Evolutionary conservation across 2,888 invertebrate genomes (phyloP).

Genomic region (Sclerodermus sp.): DNA sequence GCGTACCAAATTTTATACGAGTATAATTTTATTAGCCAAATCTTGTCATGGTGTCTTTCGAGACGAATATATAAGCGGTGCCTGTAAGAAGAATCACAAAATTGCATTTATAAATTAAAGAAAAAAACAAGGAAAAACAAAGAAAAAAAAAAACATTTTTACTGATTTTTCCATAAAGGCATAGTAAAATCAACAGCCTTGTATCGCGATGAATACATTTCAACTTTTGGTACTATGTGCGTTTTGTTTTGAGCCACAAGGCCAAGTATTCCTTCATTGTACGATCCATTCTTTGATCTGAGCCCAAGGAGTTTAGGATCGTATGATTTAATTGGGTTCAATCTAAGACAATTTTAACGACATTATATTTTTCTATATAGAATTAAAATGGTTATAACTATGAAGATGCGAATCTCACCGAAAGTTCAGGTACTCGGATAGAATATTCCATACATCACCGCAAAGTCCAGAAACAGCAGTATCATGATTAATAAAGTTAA

Average conservation of each 20-base stretch:
- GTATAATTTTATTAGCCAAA: slow-evolving; percentile 34
- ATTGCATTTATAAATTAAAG: background rate
- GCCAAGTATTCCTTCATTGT: slow-evolving; percentile 17
- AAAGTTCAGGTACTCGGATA: slow-evolving; percentile 28
- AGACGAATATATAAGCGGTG: slow-evolving; percentile 11
- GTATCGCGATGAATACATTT: slow-evolving; percentile 4
- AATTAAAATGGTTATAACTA: slow-evolving; percentile 2
- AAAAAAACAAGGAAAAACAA: background rate
- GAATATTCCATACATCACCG: slow-evolving; percentile 27
- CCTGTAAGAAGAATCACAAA: slow-evolving; percentile 13
- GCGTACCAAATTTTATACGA: slow-evolving; percentile 24
- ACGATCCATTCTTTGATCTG: slow-evolving; percentile 7
- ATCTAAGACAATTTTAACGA: slow-evolving; percentile 6
- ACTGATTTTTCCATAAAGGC: slow-evolving; percentile 25
- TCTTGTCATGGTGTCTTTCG: slow-evolving; percentile 5
- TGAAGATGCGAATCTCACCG: slow-evolving; percentile 20
- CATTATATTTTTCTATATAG: background rate
- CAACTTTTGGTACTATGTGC: slow-evolving; percentile 18
- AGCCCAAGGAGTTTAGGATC: slow-evolving; percentile 2
- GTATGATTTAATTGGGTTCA: slow-evolving; percentile 7
- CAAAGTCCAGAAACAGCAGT: slow-evolving; percentile 17
- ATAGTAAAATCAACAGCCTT: slow-evolving; percentile 10
- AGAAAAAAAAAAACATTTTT: slow-evolving; percentile 3
- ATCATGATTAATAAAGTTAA: slow-evolving; percentile 12
- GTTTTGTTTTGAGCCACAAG: slow-evolving; percentile 14